These are phyloP conservation scores for Harpagoxenus sublaevis DNA, from an alignment of 2,888 invertebrate species.

Conservation along the genomic window DNA sequence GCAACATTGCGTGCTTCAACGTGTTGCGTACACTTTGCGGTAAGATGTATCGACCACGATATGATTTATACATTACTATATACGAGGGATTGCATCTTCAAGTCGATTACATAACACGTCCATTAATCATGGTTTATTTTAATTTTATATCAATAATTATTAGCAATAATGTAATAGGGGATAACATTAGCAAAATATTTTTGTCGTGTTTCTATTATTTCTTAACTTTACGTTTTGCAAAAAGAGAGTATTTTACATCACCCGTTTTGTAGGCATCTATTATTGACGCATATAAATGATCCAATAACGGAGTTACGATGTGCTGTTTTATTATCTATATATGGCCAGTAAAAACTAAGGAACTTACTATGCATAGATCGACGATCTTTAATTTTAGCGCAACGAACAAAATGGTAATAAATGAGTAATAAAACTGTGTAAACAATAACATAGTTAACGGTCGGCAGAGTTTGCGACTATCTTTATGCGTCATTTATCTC, in stretches of 20 bases:
- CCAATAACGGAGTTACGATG: neutral
- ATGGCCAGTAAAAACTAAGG: neutral
- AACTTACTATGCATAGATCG: neutral
- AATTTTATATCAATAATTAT: neutral
- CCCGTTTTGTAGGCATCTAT: neutral
- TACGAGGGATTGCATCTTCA: neutral
- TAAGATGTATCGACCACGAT: neutral
- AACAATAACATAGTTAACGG: conserved; percentile 17
- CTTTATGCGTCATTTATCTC: conserved; percentile 22
- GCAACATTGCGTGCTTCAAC: conserved; percentile 3
- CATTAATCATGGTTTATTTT: neutral
- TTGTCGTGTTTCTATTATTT: neutral
- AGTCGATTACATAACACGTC: neutral
- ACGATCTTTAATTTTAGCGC: neutral
- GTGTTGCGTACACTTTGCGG: conserved; percentile 1
- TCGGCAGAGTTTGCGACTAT: neutral
- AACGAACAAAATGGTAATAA: neutral
- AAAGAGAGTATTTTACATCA: neutral
- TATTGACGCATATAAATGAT: neutral
- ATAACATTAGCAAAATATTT: neutral
- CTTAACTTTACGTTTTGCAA: neutral
- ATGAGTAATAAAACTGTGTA: conserved; percentile 6
- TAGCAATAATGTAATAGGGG: neutral
- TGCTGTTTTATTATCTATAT: neutral
- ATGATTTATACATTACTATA: neutral